Evolutionary conservation across 2,888 invertebrate species (phyloP).

Genomic region (Plagiodera versicolora): DNA sequence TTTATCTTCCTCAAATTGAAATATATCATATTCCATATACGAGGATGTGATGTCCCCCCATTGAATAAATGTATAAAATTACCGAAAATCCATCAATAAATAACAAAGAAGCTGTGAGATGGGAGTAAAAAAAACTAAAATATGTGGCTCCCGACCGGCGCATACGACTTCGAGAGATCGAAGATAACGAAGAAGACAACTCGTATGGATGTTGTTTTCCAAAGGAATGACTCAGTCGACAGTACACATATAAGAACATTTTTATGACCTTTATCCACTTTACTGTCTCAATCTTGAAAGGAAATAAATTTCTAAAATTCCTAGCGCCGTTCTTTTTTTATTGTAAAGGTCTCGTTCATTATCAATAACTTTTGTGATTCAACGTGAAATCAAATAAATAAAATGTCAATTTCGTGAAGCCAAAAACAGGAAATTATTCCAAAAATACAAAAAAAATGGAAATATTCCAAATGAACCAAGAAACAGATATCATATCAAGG

Average conservation of each 20-base stretch:
- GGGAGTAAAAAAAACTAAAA: conserved; percentile 16
- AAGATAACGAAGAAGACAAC: conserved; percentile 11
- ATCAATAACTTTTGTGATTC: no score
- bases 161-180: conserved; percentile 11
- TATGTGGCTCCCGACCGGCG: conserved; percentile 17
- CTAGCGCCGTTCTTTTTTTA: no score
- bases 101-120: conserved; percentile 7
- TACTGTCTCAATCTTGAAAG: neutral
- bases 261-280: neutral
- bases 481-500: no score
- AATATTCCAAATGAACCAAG: no score
- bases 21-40: neutral
- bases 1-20: neutral
- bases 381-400: no score
- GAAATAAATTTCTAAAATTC: neutral
- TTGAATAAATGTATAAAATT: conserved; percentile 12
- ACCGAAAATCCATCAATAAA: conserved; percentile 18
- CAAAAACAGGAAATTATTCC: no score
- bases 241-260: no score
- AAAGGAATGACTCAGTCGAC: neutral
- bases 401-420: no score
- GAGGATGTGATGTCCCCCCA: neutral
- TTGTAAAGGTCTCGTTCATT: no score
- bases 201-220: conserved; percentile 5
- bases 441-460: no score